Evolutionary conservation across 2,113 vertebrate species (phyloP), one percentile per base, ranked within the genome.

Genomic region (Nothoprocta perdicaria): DNA sequence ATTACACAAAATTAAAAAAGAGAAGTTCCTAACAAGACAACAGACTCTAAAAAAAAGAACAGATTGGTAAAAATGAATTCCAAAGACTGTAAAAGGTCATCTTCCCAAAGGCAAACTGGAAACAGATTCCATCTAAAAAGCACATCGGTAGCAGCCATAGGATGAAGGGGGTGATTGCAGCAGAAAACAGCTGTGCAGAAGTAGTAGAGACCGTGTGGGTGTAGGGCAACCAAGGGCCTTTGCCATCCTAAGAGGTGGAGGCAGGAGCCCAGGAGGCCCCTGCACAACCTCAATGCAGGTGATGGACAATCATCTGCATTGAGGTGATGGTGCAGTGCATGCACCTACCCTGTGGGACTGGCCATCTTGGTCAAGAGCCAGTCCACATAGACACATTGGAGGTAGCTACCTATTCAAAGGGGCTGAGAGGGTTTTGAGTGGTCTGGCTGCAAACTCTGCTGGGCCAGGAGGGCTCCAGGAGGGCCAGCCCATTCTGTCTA

Each of bases 281-380:
- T 0, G 0, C 46, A 21, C 62, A 82, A 18, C 38, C 82, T 43
- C 77, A 27, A 9, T 14, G 18, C 0, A 3, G 55, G 12, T 66
- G 69, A n/a, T 24, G 40, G 7, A 19, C 14, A 38, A 38, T 38
- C 35, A 38, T 38, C 35, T 38, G 35, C 35, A 38, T 38, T 38
- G 35, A 38, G 35, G 35, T 38, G 35, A 38, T 38, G 35, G 35
- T 38, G 35, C 35, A 38, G 35, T 38, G 35, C 35, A 57, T 1
- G 1, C 3, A 68, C 31, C 27, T 14, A 6, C 1, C 6, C 12
- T 40, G 7, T 8, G 7, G 35, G 24, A 38, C 17, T 27, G 11
- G 8, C 11, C 14, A 50, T 76, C 35, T 26, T 40, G 11, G 11
- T 10, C 14, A 50, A 80, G 45, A 4, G 10, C 15, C 17, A 24